These are phyloP conservation scores for Metalampra italica DNA, from an alignment of 2,888 invertebrate genomes.

Conservation along the genomic window DNA sequence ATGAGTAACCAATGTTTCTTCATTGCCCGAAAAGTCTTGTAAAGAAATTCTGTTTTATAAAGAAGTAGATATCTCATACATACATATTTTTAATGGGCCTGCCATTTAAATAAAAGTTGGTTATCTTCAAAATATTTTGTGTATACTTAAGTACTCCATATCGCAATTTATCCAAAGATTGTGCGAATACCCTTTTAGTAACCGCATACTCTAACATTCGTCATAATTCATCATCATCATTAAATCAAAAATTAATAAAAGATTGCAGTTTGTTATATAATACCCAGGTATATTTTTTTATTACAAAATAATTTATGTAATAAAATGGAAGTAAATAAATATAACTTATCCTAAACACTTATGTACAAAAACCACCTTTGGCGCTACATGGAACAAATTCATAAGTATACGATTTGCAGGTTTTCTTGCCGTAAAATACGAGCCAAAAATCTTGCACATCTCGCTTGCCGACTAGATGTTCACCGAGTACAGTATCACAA, in stretches of 20 bases:
- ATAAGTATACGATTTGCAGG: constrained; percentile 16
- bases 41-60: no score
- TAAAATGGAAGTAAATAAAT: constrained; percentile 71
- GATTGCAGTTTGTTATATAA: constrained; percentile 10
- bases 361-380: constrained; percentile 59
- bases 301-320: constrained; percentile 56
- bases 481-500: constrained; percentile 51
- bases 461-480: constrained; percentile 49
- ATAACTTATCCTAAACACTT: constrained; percentile 64
- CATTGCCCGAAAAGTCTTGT: no score
- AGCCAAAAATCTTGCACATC: constrained; percentile 39
- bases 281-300: constrained; percentile 32
- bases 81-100: no score
- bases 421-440: constrained; percentile 10
- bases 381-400: constrained; percentile 53
- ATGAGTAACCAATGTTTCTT: no score
- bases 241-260: constrained; percentile 13
- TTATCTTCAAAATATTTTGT: no score
- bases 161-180: no score
- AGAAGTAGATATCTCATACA: no score
- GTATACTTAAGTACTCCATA: no score
- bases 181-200: no score
- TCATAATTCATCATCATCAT: no score
- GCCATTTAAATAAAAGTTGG: no score
- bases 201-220: no score